These are phyloP conservation scores for Sus scrofa DNA, from an alignment of 2,113 vertebrate genomes.

Conservation along the genomic window DNA sequence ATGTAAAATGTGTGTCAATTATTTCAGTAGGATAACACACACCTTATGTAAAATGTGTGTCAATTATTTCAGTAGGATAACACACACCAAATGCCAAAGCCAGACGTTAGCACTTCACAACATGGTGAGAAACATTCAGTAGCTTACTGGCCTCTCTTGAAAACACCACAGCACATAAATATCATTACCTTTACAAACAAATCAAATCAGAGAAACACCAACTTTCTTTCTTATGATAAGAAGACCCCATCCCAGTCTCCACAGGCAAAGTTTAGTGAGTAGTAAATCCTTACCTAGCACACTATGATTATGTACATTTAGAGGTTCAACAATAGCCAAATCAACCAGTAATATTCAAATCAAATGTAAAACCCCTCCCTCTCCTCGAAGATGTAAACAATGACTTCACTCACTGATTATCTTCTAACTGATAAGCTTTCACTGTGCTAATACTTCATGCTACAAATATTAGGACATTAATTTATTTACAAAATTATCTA, in stretches of 20 bases:
- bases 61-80: background rate
- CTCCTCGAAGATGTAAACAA: background rate
- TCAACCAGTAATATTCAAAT: background rate
- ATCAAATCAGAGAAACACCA: background rate
- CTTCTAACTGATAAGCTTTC: background rate
- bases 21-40: background rate
- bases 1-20: background rate
- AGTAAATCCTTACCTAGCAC: background rate
- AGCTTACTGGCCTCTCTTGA: background rate
- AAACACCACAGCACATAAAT: background rate
- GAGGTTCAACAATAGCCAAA: background rate
- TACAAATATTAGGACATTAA: background rate
- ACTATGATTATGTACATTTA: background rate
- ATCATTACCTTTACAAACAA: background rate
- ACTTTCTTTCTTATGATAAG: background rate
- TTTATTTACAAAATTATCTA: background rate
- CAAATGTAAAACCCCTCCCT: background rate
- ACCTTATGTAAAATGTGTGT: background rate
- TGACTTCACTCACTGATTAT: background rate
- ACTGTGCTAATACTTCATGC: background rate
- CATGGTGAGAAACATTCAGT: background rate
- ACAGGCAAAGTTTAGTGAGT: background rate
- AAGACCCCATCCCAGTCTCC: background rate
- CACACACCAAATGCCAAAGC: background rate
- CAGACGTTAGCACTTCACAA: background rate